Base-by-base conservation (phyloP, 2,113 vertebrate genomes). In the Ondatra zibethicus region DNA sequence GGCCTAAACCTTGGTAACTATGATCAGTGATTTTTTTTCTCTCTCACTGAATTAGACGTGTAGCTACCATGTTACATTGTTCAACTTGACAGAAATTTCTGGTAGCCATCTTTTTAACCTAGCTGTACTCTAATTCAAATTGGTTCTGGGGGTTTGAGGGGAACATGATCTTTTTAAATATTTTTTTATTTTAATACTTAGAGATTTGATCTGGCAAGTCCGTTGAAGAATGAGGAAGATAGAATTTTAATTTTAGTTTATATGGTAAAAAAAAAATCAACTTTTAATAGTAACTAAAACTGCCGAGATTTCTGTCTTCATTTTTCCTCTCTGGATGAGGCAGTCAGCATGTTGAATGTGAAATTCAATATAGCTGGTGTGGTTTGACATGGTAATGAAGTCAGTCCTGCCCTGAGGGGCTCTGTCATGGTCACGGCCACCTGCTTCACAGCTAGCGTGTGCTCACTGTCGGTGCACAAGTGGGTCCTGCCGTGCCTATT, bases 301-400 rank as follows among this genome's bases (percentile, higher is more conserved):
- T 96, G 72, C 33, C 19, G 39, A 81, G 16, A 45, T 75, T 94
- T 96, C 96, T 96, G 82, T 90, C 87, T 92, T 94, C 27, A 47
- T 42, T 76, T 92, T 76, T 82, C 80, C 52, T 93, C 33, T 12
- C 70, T 93, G 63, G 31, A 45, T 77, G 92, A 97, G 45, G 70
- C 39, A 65, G 2, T 80, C 47, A 61, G 2, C n/a, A n/a, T 92
- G 39, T 92, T 86, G 55, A 96, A 84, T n/a, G 23, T 93, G 75
- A 96, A 97, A 90, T 91, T 94, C 81, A 80, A 3, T 95, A 36
- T 84, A 94, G 31, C 75, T 92, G 25, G 93, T 92, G 84, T 86
- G 91, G 93, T 89, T 97, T 98, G 98, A 14, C 11, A 91, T 93
- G 58, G 31, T 96, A 94, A 87, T 84, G 65, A 52, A 76, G 88